phyloP scores from a whole-genome alignment of 2,113 vertebrate species.

The human (Homo sapiens) region GRCh38 chr4:41976001-41976500 shows the following conservation, averaged over 20 bases:
- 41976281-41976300: not conserved
- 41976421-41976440: not conserved
- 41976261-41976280: not conserved
- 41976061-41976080: not conserved
- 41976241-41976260: not conserved
- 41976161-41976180: not conserved
- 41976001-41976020: not conserved
- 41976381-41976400: not conserved
- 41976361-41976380: not conserved
- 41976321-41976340: not conserved
- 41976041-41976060: not conserved
- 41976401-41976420: slow-evolving; percentile 1
- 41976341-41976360: not conserved
- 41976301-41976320: not conserved
- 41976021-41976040: not conserved
- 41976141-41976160: not conserved
- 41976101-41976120: not conserved
- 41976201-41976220: not conserved
- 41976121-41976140: not conserved
- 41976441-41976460: not conserved
- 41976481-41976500: slow-evolving; percentile 31
- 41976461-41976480: slow-evolving; percentile 15
- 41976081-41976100: not conserved
- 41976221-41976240: not conserved
- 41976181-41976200: not conserved